phyloP scores from a whole-genome alignment of 2,888 invertebrate genomes.

The Pogonocherus hispidulus region DNA sequence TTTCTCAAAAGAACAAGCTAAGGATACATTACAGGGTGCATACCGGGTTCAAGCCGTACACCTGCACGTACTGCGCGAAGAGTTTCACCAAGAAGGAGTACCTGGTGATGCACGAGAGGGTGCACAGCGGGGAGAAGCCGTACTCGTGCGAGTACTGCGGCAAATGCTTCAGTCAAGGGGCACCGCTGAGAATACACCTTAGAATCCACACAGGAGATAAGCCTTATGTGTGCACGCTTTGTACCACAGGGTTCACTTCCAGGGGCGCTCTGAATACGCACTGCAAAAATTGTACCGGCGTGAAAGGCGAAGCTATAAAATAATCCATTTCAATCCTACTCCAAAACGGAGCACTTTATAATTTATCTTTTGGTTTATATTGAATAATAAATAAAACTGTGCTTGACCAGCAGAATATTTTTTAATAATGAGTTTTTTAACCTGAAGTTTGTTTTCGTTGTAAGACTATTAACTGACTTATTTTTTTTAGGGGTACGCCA shows the following conservation, averaged over 20 bases:
- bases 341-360: no score
- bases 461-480: no score
- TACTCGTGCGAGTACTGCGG: slow-evolving; percentile 64
- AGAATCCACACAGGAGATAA: slow-evolving; percentile 61
- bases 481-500: background rate
- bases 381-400: no score
- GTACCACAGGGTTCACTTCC: slow-evolving; percentile 73
- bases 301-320: no score
- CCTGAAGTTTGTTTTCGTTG: no score
- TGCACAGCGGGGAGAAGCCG: slow-evolving; percentile 63
- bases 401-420: no score
- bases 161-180: slow-evolving; percentile 60
- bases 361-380: no score
- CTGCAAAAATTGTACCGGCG: slow-evolving; percentile 62
- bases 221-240: slow-evolving; percentile 70
- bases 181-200: slow-evolving; percentile 59
- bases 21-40: slow-evolving; percentile 65
- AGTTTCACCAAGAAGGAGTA: slow-evolving; percentile 69
- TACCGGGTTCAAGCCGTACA: slow-evolving; percentile 69
- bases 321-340: no score
- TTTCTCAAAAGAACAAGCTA: slow-evolving; percentile 60
- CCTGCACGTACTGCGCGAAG: slow-evolving; percentile 64
- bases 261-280: slow-evolving; percentile 72
- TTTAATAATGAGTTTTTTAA: no score
- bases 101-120: slow-evolving; percentile 60